Base-by-base conservation (phyloP, 2,113 vertebrate species). In the Mastomys coucha region DNA sequence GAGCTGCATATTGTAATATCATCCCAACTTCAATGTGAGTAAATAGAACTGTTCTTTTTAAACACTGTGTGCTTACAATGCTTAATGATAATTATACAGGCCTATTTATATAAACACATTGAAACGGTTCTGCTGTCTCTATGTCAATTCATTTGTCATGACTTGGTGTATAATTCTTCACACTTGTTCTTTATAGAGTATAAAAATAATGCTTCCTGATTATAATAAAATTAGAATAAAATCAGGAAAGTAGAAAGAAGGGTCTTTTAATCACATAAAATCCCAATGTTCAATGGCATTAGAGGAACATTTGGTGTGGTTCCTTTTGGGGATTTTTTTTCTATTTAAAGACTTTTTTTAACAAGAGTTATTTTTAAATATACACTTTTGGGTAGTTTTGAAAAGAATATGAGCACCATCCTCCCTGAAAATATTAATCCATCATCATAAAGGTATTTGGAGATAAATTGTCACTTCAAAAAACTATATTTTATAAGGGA, bases 21-120 rank as follows among this genome's bases (percentile, higher is more conserved):
- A 96, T 73, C 9, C 81, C 78, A 94, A 91, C 78, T 93, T 93
- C 93, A 94, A 69, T 88, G 75, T 96, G 89, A 94, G 91, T 95
- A 97, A 97, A 96, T 20, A 94, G 82, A 96, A 92, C 42, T 97
- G 91, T 91, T 96, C 85, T 96, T 93, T 94, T 97, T 95, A 91
- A 93, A 76, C 95, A 92, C 42, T 90, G 94, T 98, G 89, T 94
- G 92, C 94, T 96, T 96, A 96, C 91, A 65, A 95, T 85, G 91
- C 89, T 91, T 97, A 96, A 96, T 96, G 94, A 91, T 97, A 97
- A 97, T 97, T 97, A 97, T 70, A 95, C 75, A 94, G 91, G 95
- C 91, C 97, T 98, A 97, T 97, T 97, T 98, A 97, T 97, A 94
- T 73, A 97, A 97, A 96, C 89, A 96, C 88, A 93, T 96, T 96